Base-by-base conservation (phyloP, 2,797 vertebrate species). In the Arctocebus calabarensis region DNA sequence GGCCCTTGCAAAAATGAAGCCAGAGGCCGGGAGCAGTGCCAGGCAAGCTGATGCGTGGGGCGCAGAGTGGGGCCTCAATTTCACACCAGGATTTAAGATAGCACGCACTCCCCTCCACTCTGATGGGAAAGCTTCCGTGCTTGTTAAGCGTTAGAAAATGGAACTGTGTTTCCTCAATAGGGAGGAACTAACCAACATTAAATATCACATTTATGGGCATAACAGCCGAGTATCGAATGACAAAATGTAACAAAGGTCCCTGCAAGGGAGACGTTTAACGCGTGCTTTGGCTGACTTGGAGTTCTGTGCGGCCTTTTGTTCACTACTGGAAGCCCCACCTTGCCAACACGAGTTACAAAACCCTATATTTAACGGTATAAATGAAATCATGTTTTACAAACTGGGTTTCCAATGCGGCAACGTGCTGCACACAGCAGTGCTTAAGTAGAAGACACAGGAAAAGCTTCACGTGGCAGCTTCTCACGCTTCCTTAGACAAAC, bases 21-120 rank as follows among this genome's bases (percentile, higher is more conserved):
- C 98, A 98, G 96, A 87, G 90, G 95, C 96, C 3, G 8, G 96
- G 97, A 97, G 77, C 0, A 0, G 91, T 97, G 97, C 97, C 96
- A 95, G 96, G 57, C 74, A 85, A 93, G 40, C 97, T 8, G 70
- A 61, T 48, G 6, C 96, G 62, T 0, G 14, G 97, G 43, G 45
- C 84, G 94, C 94, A 20, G 23, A 10, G 97, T 78, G 23, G 14
- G 34, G 86, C 88, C 95, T 97, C 27, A 3, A 94, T 98, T 96
- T 97, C 98, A 84, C 11, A 97, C 96, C 40, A 0, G 78, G 96
- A 94, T 96, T 97, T 92, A 87, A 89, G 97, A 95, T 87, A 94
- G 92, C 79, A 85, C 0, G 94, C 70, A 96, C 95, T 96, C 96
- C 45, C 94, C 94, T 96, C 96, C 40, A 94, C 23, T 75, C 97